Evolutionary conservation across 64 coral and sea anemone genomes (phyloP), one percentile per base, ranked within the genome.

Genomic region (Porites australiensis): DNA sequence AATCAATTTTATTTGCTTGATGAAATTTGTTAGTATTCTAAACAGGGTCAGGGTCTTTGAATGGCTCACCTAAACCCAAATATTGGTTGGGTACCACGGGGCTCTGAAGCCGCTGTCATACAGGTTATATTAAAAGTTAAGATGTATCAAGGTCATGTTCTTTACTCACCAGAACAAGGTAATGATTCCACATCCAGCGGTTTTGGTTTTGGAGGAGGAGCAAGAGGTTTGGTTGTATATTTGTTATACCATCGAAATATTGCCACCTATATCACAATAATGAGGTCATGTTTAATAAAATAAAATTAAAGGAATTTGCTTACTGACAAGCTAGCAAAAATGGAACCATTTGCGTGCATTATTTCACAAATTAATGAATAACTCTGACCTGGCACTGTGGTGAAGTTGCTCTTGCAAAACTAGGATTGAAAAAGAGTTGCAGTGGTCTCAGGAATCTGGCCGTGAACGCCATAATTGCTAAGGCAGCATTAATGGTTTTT

Each of bases 111-210:
- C 27, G 0, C 27, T 37, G 27, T 37, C 27, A 37, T 37, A 37
- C 27, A 37, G 27, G 27, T 1, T 37, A 37, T 37, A 37, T 37
- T 37, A 37, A 37, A 37, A 37, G 27, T 37, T 37, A 37, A 37
- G 27, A 37, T 37, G 27, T 37, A 37, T 37, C 27, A 37, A 37
- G 43, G 9, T 73, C 18, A 8, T 73, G 70, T 21, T 16, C 8
- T 7, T 45, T 16, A 50, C 52, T 88, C 48, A 93, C 91, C 91
- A 85, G 53, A 93, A 55, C 79, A 51, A 77, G 91, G 91, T 13
- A 93, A 51, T 67, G 73, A 64, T 87, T 93, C 53, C n/a, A 87
- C 37, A 6, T 77, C 49, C 46, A 54, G 83, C 14, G 70, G 46
- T 8, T 52, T 20, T 43, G 73, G 91, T 59, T 27, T 51, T 66